Percentiles rank a stretch among this genome's conserved stretches.
Evolutionary conservation across 2,113 vertebrate species (phyloP).

Genomic region (Brachyistius frenatus): DNA sequence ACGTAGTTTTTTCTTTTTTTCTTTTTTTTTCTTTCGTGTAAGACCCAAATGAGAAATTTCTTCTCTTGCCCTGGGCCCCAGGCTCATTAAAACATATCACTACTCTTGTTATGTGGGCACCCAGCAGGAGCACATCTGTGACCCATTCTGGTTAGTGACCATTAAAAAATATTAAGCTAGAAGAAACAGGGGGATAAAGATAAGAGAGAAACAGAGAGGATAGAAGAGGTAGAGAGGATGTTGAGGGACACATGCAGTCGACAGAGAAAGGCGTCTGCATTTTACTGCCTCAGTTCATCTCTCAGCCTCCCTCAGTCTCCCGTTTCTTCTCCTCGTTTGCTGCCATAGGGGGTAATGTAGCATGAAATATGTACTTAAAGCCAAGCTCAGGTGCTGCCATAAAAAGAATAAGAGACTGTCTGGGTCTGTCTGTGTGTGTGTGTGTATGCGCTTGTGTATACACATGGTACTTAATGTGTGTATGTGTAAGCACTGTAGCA

Average conservation of each 20-base stretch:
- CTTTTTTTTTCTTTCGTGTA: conserved; percentile 37
- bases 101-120: conserved; percentile 73
- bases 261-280: conserved; percentile 47
- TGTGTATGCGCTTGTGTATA: neutral
- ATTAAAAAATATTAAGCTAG: conserved; percentile 73
- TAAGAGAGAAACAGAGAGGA: conserved; percentile 53
- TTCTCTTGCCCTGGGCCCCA: conserved; percentile 68
- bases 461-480: neutral
- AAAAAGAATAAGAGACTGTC: conserved; percentile 57
- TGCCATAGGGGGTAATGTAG: conserved; percentile 71
- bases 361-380: conserved; percentile 81
- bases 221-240: conserved; percentile 40
- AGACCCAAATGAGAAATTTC: conserved; percentile 70
- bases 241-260: conserved; percentile 40
- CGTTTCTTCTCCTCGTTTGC: conserved; percentile 54
- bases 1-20: conserved; percentile 37
- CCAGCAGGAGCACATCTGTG: conserved; percentile 67
- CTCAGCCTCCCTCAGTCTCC: conserved; percentile 17
- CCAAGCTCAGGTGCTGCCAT: conserved; percentile 66
- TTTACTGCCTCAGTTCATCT: conserved; percentile 54
- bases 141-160: conserved; percentile 68
- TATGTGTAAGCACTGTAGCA: conserved; percentile 2
- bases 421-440: conserved; percentile 20
- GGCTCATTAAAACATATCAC: conserved; percentile 81
- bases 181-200: conserved; percentile 67